Evolutionary conservation across 1,140 invertebrate species (phyloP).

Genomic region (Rhynchophorus ferrugineus): DNA sequence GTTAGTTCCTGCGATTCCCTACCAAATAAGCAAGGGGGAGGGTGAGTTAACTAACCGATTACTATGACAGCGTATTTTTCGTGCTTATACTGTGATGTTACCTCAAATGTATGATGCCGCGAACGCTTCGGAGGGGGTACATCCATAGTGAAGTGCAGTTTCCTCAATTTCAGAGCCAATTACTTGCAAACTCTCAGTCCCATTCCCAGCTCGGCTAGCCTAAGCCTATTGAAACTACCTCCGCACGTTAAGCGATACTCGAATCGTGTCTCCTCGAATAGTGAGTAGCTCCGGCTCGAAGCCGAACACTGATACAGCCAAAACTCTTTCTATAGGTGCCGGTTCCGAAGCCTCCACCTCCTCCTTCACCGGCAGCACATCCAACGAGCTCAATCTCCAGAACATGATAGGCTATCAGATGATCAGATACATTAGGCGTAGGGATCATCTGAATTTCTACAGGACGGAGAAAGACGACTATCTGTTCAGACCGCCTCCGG

Average conservation of each 20-base stretch:
- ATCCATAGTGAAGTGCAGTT: too few species aligned
- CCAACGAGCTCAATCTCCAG: conserved; percentile 57
- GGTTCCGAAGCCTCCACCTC: conserved; percentile 33
- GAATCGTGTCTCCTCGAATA: conserved; percentile 46
- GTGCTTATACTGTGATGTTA: too few species aligned
- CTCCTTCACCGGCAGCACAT: conserved; percentile 40
- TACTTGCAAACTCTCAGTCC: conserved; percentile 69
- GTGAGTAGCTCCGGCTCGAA: conserved; percentile 36
- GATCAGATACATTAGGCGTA: conserved; percentile 52
- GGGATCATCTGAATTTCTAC: conserved; percentile 20
- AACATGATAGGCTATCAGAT: conserved; percentile 77
- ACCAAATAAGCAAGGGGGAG: conserved; percentile 46
- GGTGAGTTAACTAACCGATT: conserved; percentile 39
- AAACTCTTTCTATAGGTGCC: conserved; percentile 21
- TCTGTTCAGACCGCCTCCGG: conserved; percentile 18
- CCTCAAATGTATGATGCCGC: too few species aligned
- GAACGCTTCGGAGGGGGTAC: too few species aligned
- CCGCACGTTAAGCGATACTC: conserved; percentile 37
- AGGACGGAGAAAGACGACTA: conserved; percentile 19
- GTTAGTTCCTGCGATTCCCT: conserved; percentile 71
- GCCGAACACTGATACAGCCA: background rate
- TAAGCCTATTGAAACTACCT: conserved; percentile 40
- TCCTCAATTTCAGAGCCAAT: conserved; percentile 49
- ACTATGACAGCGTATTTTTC: too few species aligned
- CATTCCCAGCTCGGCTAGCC: conserved; percentile 68